phyloP scores from a whole-genome alignment of 1,140 invertebrate genomes.

The Ips nitidus region DNA sequence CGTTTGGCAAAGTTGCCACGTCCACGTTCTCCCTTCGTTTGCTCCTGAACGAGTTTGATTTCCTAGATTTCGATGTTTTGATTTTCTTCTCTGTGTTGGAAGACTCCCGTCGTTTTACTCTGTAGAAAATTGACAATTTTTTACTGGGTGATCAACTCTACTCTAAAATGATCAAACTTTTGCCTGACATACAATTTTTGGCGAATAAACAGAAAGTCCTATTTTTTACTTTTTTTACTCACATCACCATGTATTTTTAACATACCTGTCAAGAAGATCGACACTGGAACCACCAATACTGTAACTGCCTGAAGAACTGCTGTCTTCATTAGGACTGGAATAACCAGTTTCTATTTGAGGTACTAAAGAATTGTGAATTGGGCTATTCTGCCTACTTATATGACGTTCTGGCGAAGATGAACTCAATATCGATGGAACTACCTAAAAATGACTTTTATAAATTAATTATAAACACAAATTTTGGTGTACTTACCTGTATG shows the following conservation, averaged over 20 bases:
- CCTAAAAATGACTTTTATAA: slow-evolving; percentile 31
- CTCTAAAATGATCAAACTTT: too few relatives aligned
- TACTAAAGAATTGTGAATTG: slow-evolving; percentile 46
- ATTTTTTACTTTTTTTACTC: too few relatives aligned
- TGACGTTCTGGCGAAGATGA: slow-evolving; percentile 31
- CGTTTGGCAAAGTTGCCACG: slow-evolving; percentile 43
- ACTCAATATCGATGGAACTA: slow-evolving; percentile 55
- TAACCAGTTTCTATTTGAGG: slow-evolving; percentile 46
- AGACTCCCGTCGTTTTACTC: too few relatives aligned
- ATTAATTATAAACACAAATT: background rate
- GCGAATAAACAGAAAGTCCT: too few relatives aligned
- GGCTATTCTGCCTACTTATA: background rate
- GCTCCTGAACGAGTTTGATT: too few relatives aligned
- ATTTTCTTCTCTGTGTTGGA: too few relatives aligned
- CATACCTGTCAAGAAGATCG: slow-evolving; percentile 52
- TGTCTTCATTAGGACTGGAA: slow-evolving; percentile 59
- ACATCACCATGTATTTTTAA: slow-evolving; percentile 40
- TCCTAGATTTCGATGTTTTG: too few relatives aligned
- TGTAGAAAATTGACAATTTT: too few relatives aligned
- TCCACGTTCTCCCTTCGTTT: too few relatives aligned
- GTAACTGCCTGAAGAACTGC: slow-evolving; percentile 69
- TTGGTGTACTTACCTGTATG: slow-evolving; percentile 45
- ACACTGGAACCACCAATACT: slow-evolving; percentile 60
- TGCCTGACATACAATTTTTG: too few relatives aligned
- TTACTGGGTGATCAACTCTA: too few relatives aligned